phyloP scores from a whole-genome alignment of 2,113 vertebrate species.

The Lonchura striata region DNA sequence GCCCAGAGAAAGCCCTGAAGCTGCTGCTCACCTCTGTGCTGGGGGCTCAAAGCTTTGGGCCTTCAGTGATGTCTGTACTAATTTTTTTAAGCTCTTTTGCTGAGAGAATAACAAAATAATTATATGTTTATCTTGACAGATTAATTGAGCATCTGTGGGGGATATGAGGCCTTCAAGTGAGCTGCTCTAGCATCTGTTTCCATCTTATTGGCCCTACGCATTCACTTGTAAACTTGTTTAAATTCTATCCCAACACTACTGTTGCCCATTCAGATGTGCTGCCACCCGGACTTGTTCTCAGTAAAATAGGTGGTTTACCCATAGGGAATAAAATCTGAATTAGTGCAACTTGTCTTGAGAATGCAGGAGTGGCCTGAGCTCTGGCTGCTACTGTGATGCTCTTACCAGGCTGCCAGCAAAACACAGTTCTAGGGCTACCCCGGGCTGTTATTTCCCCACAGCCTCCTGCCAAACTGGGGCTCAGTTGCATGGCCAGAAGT shows the following conservation, averaged over 20 bases:
- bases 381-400: neutral
- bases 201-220: neutral
- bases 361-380: neutral
- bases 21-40: neutral
- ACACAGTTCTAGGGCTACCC: accelerated
- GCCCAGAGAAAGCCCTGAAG: neutral
- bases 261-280: neutral
- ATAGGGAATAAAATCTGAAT: neutral
- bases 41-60: neutral
- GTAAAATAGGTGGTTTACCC: neutral
- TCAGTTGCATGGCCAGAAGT: accelerated
- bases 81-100: neutral
- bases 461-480: neutral
- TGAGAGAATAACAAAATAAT: neutral
- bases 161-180: neutral
- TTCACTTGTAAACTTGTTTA: neutral
- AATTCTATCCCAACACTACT: neutral
- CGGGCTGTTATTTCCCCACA: neutral
- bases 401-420: neutral
- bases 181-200: neutral
- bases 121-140: neutral
- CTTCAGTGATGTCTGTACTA: neutral
- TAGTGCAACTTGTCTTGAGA: neutral
- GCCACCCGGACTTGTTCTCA: neutral
- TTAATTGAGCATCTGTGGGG: neutral